Evolutionary conservation across 1,140 invertebrate species (phyloP).

Genomic region (Drosophila asahinai): DNA sequence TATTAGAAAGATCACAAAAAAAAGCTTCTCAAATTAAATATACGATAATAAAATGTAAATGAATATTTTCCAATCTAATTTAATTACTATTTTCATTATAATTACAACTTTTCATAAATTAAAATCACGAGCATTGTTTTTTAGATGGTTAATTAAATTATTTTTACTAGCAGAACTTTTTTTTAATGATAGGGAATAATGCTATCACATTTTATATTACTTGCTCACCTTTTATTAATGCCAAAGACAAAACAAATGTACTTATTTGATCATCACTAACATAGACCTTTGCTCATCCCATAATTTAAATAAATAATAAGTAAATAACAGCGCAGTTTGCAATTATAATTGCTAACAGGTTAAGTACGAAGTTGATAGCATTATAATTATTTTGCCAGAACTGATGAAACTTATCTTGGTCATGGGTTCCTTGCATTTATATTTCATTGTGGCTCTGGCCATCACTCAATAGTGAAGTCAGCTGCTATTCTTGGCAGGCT

Average conservation of each 20-base stretch:
- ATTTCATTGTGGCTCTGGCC: constrained; percentile 23
- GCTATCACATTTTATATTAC: no score
- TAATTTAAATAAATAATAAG: constrained; percentile 1
- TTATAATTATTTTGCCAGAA: not conserved
- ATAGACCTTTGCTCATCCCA: not conserved
- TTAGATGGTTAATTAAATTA: not conserved
- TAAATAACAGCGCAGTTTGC: not conserved
- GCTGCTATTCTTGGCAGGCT: constrained; percentile 22
- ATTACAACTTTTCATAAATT: not conserved
- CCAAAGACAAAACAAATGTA: not conserved
- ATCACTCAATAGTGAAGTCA: constrained; percentile 37
- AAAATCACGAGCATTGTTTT: not conserved
- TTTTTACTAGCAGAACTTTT: not conserved
- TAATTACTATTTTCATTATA: not conserved
- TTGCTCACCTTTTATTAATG: not conserved
- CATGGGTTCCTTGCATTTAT: constrained; percentile 21
- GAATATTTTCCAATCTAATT: not conserved
- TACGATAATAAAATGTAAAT: not conserved
- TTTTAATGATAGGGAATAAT: not conserved
- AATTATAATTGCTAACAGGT: not conserved
- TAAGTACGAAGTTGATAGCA: not conserved
- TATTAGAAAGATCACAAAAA: no score
- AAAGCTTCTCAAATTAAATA: not conserved
- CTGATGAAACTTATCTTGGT: constrained; percentile 8
- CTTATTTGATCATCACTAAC: not conserved